Evolutionary conservation across 1,140 invertebrate species (phyloP).

Genomic region (Drosophila sp.): DNA sequence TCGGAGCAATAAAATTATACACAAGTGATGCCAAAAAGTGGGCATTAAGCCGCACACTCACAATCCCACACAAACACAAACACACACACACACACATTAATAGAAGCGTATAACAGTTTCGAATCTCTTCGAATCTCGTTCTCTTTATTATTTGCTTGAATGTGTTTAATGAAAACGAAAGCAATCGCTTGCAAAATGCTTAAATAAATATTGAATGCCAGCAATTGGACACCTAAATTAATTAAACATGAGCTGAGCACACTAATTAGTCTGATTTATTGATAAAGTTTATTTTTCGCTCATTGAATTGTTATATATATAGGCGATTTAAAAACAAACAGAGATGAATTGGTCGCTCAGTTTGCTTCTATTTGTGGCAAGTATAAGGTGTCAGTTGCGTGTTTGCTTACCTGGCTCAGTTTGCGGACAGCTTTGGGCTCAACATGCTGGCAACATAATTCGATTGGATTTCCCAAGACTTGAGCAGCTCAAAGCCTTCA

Average conservation of each 20-base stretch:
- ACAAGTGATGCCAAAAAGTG: slow-evolving; percentile 43
- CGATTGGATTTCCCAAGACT: slow-evolving; percentile 72
- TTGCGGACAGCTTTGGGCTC: slow-evolving; percentile 63
- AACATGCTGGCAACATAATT: slow-evolving; percentile 74
- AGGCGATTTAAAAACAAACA: slow-evolving; percentile 2
- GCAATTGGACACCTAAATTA: slow-evolving; percentile 47
- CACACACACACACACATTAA: background rate
- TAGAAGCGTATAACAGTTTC: slow-evolving; percentile 59
- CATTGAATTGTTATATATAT: slow-evolving; percentile 42
- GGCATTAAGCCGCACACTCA: slow-evolving; percentile 11
- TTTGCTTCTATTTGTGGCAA: background rate
- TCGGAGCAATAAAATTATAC: slow-evolving; percentile 59
- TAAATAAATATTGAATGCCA: slow-evolving; percentile 20
- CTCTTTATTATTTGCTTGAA: background rate
- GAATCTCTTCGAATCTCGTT: background rate
- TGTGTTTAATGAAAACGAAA: slow-evolving; percentile 20
- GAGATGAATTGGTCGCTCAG: background rate
- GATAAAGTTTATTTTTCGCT: slow-evolving; percentile 53
- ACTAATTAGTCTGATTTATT: slow-evolving; percentile 71
- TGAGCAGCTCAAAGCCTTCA: slow-evolving; percentile 51
- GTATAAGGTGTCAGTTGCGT: slow-evolving; percentile 9
- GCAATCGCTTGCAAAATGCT: slow-evolving; percentile 11
- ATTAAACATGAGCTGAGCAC: slow-evolving; percentile 39
- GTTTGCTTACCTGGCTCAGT: slow-evolving; percentile 55
- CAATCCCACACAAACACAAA: slow-evolving; percentile 2